phyloP scores from a whole-genome alignment of 1,140 invertebrate genomes.

The Heliconius hermathena region DNA sequence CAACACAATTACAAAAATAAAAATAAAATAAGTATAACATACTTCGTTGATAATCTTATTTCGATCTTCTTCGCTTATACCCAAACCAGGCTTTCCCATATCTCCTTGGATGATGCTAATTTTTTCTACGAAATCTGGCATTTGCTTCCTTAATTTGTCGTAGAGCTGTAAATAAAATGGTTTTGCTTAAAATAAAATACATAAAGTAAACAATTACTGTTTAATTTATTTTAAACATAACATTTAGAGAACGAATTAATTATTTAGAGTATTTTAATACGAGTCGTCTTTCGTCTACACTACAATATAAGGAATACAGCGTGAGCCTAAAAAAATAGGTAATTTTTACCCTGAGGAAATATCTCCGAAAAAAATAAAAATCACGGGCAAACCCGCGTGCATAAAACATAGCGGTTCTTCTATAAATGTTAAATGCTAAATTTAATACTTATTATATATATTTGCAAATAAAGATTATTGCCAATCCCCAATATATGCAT shows the following conservation, averaged over 20 bases:
- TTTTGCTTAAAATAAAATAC: background rate
- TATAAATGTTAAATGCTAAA: too few species aligned
- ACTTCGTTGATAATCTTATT: slow-evolving; percentile 87
- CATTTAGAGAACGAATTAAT: too few species aligned
- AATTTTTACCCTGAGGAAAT: too few species aligned
- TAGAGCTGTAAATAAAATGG: slow-evolving; percentile 78
- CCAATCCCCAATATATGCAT: too few species aligned
- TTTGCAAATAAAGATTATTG: too few species aligned
- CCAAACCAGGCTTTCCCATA: slow-evolving; percentile 83
- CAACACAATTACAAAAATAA: too few species aligned
- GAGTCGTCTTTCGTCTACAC: background rate
- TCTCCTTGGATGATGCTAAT: slow-evolving; percentile 85
- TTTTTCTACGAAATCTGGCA: slow-evolving; percentile 84
- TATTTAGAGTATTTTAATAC: too few species aligned
- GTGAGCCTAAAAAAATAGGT: background rate
- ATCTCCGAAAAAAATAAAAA: too few species aligned
- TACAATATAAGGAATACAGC: background rate
- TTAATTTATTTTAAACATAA: too few species aligned
- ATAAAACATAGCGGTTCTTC: too few species aligned
- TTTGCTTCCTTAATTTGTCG: slow-evolving; percentile 82
- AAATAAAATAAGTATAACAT: background rate
- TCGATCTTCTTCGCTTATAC: slow-evolving; percentile 87
- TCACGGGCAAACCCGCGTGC: too few species aligned
- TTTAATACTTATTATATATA: background rate
- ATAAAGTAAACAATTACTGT: too few species aligned